These are phyloP conservation scores for Phaethornis superciliosus DNA, from an alignment of 2,113 vertebrate species.

Conservation along the genomic window DNA sequence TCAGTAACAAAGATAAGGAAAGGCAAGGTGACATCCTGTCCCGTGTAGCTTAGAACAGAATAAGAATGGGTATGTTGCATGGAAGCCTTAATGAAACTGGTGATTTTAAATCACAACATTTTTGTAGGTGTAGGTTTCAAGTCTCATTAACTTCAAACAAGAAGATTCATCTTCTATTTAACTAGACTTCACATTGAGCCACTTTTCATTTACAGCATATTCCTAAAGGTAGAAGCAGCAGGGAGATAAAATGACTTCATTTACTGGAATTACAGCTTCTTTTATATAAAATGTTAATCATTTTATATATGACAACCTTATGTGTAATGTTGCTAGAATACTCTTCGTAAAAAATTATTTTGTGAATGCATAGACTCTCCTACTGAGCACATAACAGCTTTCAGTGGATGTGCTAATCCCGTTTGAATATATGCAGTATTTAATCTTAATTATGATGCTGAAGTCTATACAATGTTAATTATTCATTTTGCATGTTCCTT, in stretches of 20 bases:
- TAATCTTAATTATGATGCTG: constrained; percentile 83
- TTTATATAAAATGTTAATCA: constrained; percentile 81
- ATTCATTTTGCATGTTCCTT: constrained; percentile 81
- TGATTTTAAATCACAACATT: constrained; percentile 52
- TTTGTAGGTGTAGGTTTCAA: constrained; percentile 52
- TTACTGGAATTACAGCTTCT: constrained; percentile 79
- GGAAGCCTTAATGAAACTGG: constrained; percentile 30
- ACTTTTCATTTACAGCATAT: constrained; percentile 76
- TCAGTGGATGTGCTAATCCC: constrained; percentile 79
- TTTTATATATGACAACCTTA: constrained; percentile 83
- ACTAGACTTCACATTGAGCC: constrained; percentile 71
- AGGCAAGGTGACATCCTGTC: neutral
- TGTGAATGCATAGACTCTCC: constrained; percentile 75
- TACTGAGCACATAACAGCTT: constrained; percentile 74
- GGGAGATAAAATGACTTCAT: constrained; percentile 80
- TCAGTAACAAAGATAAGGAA: neutral
- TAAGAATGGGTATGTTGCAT: neutral
- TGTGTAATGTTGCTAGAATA: constrained; percentile 79
- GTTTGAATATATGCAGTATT: constrained; percentile 79
- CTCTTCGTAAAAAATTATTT: constrained; percentile 80
- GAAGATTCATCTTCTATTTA: constrained; percentile 74
- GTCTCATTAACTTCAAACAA: constrained; percentile 74
- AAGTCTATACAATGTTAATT: constrained; percentile 83
- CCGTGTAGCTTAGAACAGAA: neutral
- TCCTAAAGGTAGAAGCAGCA: constrained; percentile 79